These are phyloP conservation scores for Reticulitermes lucifugus DNA, from an alignment of 2,888 invertebrate genomes.

Conservation along the genomic window DNA sequence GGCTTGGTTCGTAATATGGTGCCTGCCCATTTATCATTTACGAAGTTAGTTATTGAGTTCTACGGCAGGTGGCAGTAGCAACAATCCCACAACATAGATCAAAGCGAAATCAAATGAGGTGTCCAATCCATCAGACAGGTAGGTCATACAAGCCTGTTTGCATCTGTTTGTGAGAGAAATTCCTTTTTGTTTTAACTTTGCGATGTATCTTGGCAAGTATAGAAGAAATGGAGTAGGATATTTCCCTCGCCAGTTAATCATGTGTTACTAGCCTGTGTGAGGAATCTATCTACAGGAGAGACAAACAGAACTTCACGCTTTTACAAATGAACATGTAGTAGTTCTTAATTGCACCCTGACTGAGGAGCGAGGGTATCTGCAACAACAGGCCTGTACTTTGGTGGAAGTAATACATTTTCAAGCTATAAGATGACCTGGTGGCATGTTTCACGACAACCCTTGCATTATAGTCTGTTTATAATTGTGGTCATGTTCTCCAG, in stretches of 20 bases:
- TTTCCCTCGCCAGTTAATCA: background rate
- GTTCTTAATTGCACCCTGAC: background rate
- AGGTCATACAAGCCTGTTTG: background rate
- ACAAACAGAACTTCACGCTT: background rate
- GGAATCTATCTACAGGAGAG: background rate
- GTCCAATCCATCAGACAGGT: conserved; percentile 32
- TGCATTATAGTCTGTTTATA: background rate
- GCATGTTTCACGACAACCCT: background rate
- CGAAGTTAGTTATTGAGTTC: conserved; percentile 21
- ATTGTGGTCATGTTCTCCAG: background rate
- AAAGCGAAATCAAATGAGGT: conserved; percentile 36
- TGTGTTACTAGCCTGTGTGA: background rate
- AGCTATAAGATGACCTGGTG: background rate
- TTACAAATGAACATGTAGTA: background rate
- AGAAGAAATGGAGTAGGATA: background rate
- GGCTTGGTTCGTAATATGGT: conserved; percentile 22
- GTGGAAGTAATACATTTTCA: background rate
- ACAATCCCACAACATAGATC: conserved; percentile 32
- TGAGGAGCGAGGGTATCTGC: background rate
- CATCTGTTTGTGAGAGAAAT: background rate
- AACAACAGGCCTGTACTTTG: background rate
- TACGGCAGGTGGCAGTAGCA: conserved; percentile 18
- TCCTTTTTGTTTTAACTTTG: background rate
- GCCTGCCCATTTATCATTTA: conserved; percentile 29
- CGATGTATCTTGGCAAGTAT: background rate